Base-by-base conservation (phyloP, 2,888 invertebrate genomes). In the Raillietiella orientalis region DNA sequence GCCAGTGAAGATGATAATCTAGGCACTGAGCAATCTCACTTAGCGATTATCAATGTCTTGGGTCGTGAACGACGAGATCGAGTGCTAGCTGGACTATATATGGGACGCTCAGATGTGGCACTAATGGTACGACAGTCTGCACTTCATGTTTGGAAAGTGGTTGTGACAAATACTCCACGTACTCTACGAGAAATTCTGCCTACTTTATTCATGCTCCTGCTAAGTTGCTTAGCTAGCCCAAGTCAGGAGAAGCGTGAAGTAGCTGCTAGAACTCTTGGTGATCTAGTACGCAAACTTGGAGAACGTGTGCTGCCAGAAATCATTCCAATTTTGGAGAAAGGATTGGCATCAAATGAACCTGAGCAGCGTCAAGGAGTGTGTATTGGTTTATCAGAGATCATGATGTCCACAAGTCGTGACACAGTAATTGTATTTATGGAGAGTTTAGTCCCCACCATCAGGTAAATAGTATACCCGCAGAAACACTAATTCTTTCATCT, bases 1-100 rank as follows among this genome's bases (percentile, higher is more conserved):
- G 84, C 84, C 1, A 75, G 72, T 34, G 93, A 96, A 45, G 96
- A 96, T 44, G 96, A 96, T 43, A 96, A 93, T 48, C 90, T 96
- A 47, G 96, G 93, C 31, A 93, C 93, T 0, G 87, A 87, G 43
- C 75, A 74, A 42, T 82, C 82, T 2, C 82, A 84, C 41, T 57
- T 64, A 43, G 75, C 82, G 2, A 90, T 93, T 33, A 70, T 84
- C 36, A 58, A 58, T 26, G 66, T 77, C 6, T 54, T 96, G 25
- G 90, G 93, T 2, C 62, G 59, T 2, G 84, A 87, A 40, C 53
- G 87, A 23, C 55, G 90, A 27, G 87, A 93, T 48, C 53, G 82
- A 14, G 90, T 96, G 20, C 47, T 87, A 27, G 77, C 87, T 14
- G 84, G 84, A 2, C 51, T 90, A 21, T 96, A 96, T 44, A 87